Conservation (phyloP, 2,797 vertebrate species). For the Hyperoplus lanceolatus region DNA sequence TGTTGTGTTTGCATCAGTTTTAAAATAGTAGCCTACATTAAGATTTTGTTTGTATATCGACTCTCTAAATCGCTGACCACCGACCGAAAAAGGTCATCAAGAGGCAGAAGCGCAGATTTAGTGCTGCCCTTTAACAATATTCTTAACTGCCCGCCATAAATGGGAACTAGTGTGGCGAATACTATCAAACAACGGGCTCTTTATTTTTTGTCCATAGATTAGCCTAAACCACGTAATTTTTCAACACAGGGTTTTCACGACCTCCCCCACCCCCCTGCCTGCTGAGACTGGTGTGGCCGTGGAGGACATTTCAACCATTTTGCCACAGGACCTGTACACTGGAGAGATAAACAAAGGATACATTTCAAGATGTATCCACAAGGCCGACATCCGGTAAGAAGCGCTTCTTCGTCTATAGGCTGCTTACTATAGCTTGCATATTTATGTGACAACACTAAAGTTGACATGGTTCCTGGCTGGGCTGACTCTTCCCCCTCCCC, state of each 20-base stretch:
- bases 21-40: background rate
- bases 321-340: conserved; percentile 75
- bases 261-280: conserved; percentile 52
- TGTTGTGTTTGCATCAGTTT: conserved; percentile 31
- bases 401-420: conserved; percentile 53
- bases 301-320: conserved; percentile 74
- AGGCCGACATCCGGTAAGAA: conserved; percentile 93
- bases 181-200: conserved; percentile 27
- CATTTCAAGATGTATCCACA: conserved; percentile 91
- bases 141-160: background rate
- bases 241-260: conserved; percentile 73
- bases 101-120: conserved; percentile 29
- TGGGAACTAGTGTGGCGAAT: conserved; percentile 25
- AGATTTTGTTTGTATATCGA: conserved; percentile 5
- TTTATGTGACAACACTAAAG: conserved; percentile 50
- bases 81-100: conserved; percentile 72
- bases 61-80: conserved; percentile 39
- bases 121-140: conserved; percentile 23
- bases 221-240: conserved; percentile 71
- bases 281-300: conserved; percentile 72
- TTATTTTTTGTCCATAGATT: conserved; percentile 54
- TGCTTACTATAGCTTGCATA: conserved; percentile 54
- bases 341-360: conserved; percentile 84
- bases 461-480: conserved; percentile 49
- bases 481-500: conserved; percentile 8